A percentile compares a stretch with the other conserved stretches of the same genome.
Conservation (phyloP, 2,888 invertebrate genomes). For the Galerucella pusilla region DNA sequence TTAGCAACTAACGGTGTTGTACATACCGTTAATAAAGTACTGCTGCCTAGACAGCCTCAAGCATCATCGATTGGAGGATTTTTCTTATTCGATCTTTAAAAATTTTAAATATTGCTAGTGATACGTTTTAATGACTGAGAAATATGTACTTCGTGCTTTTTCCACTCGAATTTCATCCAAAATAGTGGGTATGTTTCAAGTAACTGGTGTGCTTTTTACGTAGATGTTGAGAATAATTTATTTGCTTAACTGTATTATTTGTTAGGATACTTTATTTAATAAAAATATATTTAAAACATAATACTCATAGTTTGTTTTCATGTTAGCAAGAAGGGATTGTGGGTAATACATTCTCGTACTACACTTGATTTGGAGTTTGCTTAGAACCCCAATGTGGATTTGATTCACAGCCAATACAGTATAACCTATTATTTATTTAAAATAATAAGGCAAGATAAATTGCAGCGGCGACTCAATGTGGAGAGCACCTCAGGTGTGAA, state of each 20-base stretch:
- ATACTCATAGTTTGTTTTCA: background rate
- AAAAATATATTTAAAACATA: background rate
- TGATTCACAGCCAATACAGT: no score
- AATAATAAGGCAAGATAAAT: no score
- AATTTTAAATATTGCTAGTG: background rate
- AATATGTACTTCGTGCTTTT: slow-evolving; percentile 17
- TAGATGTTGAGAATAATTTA: background rate
- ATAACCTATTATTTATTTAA: no score
- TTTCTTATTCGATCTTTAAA: slow-evolving; percentile 61
- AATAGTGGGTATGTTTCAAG: slow-evolving; percentile 13
- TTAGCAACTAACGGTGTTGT: slow-evolving; percentile 71
- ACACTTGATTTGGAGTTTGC: no score
- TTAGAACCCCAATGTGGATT: no score
- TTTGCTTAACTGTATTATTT: background rate
- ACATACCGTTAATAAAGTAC: slow-evolving; percentile 68
- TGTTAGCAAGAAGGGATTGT: background rate
- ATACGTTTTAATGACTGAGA: slow-evolving; percentile 21
- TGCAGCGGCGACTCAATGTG: no score
- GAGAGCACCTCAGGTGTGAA: no score
- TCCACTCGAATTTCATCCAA: background rate
- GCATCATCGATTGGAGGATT: slow-evolving; percentile 55
- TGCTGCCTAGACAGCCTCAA: slow-evolving; percentile 63
- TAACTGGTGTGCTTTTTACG: background rate
- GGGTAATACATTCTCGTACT: no score
- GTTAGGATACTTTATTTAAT: background rate